These are phyloP conservation scores for Mus spicilegus DNA, from an alignment of 2,113 vertebrate genomes.

Conservation along the genomic window DNA sequence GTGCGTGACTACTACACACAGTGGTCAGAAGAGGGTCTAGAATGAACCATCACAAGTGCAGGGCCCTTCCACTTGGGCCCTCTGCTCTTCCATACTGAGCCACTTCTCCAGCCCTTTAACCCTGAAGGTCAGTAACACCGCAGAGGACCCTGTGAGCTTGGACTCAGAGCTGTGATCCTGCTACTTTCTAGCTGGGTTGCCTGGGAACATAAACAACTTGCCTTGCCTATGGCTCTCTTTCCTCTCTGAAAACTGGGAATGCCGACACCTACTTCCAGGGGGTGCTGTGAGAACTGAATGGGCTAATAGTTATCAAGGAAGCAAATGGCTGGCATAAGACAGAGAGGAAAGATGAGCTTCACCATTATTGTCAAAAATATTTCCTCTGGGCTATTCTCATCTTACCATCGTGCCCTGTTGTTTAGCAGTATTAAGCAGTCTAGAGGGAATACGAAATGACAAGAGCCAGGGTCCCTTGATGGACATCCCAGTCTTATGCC, in stretches of 20 bases:
- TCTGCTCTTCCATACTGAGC: not conserved
- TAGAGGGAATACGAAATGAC: not conserved
- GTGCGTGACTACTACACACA: not conserved
- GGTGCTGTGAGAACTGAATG: not conserved
- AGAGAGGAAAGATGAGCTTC: not conserved
- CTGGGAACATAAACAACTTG: not conserved
- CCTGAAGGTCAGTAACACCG: accelerated
- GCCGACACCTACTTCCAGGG: not conserved
- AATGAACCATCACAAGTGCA: not conserved
- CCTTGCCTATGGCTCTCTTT: not conserved
- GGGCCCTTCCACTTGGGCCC: not conserved
- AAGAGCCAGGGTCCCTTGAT: not conserved
- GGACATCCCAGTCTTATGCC: not conserved
- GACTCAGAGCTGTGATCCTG: no score
- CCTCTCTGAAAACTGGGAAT: not conserved
- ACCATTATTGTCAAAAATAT: not conserved
- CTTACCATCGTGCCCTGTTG: not conserved
- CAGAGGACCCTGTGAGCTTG: accelerated
- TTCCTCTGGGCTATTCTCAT: not conserved
- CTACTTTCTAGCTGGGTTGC: not conserved
- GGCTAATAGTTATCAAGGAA: not conserved
- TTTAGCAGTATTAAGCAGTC: not conserved
- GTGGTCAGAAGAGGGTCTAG: not conserved
- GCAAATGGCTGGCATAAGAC: not conserved
- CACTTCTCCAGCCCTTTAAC: not conserved